phyloP scores from a whole-genome alignment of 2,888 invertebrate species.

The Esperia sulphurella region DNA sequence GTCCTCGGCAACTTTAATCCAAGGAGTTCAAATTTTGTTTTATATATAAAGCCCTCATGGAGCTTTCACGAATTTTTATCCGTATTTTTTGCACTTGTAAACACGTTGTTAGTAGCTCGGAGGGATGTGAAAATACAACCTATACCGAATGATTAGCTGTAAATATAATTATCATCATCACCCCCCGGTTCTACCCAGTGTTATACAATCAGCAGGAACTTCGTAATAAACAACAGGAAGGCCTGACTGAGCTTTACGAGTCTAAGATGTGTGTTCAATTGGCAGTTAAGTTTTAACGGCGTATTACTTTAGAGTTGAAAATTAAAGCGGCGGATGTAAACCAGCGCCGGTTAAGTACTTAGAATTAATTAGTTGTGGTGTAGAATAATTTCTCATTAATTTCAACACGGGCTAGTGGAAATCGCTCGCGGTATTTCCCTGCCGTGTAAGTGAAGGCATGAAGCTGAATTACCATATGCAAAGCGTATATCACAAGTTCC shows the following conservation, averaged over 20 bases:
- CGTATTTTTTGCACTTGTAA: neutral
- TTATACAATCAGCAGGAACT: conserved; percentile 45
- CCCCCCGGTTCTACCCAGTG: conserved; percentile 21
- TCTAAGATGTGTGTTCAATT: conserved; percentile 53
- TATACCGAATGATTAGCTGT: neutral
- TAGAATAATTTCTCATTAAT: conserved; percentile 63
- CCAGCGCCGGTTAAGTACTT: conserved; percentile 29
- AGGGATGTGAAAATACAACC: neutral
- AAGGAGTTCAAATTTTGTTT: too few relatives aligned
- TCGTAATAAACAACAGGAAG: conserved; percentile 58
- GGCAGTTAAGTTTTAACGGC: conserved; percentile 62
- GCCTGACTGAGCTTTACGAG: conserved; percentile 53
- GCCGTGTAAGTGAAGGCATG: conserved; percentile 40
- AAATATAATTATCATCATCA: conserved; percentile 26
- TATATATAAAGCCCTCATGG: too few relatives aligned
- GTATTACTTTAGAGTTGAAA: conserved; percentile 56
- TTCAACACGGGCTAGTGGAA: conserved; percentile 40
- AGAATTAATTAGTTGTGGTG: conserved; percentile 57
- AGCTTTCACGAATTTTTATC: too few relatives aligned
- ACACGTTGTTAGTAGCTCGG: neutral
- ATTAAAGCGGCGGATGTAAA: conserved; percentile 51
- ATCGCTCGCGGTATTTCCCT: conserved; percentile 47
- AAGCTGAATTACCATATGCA: conserved; percentile 47
- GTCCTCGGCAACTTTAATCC: too few relatives aligned
- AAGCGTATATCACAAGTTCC: conserved; percentile 26